Evolutionary conservation across 2,113 vertebrate genomes (phyloP), one percentile per base, ranked within the genome.

Genomic region (Ceuthmochares aereus): DNA sequence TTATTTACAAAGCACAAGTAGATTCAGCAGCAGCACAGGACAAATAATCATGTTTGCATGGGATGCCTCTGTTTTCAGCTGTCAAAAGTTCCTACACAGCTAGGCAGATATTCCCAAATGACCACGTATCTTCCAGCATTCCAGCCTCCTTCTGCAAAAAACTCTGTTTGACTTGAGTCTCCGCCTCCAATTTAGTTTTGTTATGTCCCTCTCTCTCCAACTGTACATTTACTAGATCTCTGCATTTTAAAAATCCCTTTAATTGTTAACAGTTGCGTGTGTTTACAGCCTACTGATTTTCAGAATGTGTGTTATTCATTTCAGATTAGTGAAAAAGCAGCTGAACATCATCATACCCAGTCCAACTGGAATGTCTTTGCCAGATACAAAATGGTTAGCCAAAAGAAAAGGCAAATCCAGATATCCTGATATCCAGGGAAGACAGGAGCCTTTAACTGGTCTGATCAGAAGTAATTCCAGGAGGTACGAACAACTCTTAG

Each of bases 241-340:
- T 68, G 83, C 32, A 30, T 60, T 90, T 90, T 34, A 68, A 78
- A 87, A 63, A 40, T 29, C 73, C 58, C 67, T 68, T 43, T 92
- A 89, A 94, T 80, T 94, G 84, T 54, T 97, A 87, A 78, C 89
- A 92, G 90, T 95, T 77, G 67, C 67, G 55, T 23, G 32, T 30
- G 51, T n/a, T 62, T 87, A 47, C 58, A 95, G 72, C 5, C 79
- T 75, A 76, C 78, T n/a, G 75, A 49, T 79, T 64, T 83, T 81
- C 67, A 93, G 64, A 87, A 40, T 94, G 66, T 14, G 42, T 73
- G 91, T 40, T 30, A 74, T 6, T 70, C 49, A 40, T 54, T 45
- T 56, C 51, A 72, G 55, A 69, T 34, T 32, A 76, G 58, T 62
- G 68, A 56, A 73, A 91, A 75, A 56, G 81, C 75, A 93, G 86